Evolutionary conservation across 2,888 invertebrate genomes (phyloP).

Genomic region (Nomada fabriciana): DNA sequence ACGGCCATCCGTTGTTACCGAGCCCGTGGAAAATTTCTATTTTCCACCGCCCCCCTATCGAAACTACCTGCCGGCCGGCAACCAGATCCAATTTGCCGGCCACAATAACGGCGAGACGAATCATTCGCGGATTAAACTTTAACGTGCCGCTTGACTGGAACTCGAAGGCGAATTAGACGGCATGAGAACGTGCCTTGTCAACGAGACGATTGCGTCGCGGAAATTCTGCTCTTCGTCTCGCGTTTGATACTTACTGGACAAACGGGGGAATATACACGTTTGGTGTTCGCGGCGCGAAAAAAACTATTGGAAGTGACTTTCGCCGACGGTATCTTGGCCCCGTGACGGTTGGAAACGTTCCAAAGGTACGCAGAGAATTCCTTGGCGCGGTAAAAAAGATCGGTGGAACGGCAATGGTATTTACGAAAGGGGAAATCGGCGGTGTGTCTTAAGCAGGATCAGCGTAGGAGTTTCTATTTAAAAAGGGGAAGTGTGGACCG

Average conservation of each 20-base stretch:
- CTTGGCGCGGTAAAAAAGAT: conserved; percentile 12
- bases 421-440: conserved; percentile 9
- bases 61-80: too few species aligned
- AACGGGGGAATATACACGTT: not conserved
- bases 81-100: conserved; percentile 56
- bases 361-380: conserved; percentile 10
- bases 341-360: conserved; percentile 1
- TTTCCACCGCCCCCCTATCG: conserved; percentile 11
- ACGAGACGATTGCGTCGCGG: not conserved
- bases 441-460: not conserved
- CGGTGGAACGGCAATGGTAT: conserved; percentile 28
- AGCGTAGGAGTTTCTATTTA: not conserved
- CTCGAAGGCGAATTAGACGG: conserved; percentile 24
- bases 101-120: conserved; percentile 44
- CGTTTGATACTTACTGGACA: not conserved
- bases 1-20: conserved; percentile 46
- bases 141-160: conserved; percentile 25
- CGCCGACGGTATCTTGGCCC: not conserved
- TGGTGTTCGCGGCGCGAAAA: too few species aligned
- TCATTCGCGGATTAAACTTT: conserved; percentile 48
- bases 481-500: not conserved
- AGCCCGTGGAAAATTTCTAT: conserved; percentile 47
- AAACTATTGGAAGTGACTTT: conserved; percentile 13
- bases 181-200: not conserved
- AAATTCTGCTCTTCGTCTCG: not conserved